Evolutionary conservation across 2,797 vertebrate species (phyloP), one percentile per base, ranked within the genome.

Genomic region (Merluccius polli): DNA sequence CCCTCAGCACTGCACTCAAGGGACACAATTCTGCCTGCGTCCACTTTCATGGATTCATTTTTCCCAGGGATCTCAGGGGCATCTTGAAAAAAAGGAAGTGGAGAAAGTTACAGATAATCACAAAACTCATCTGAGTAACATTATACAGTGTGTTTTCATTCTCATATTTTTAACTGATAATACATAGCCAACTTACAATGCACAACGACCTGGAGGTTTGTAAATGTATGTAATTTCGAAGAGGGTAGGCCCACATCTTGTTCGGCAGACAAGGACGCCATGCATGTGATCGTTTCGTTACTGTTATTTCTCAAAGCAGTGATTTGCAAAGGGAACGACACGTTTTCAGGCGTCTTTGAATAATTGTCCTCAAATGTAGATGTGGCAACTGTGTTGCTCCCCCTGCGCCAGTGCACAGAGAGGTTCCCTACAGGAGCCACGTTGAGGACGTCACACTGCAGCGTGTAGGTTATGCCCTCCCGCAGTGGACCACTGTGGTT

Each of bases 371-470:
- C 15, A 36, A 69, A 72, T 0, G 0, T 12, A 0, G 71, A 0
- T 1, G 0, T 48, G 0, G 2, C 0, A 10, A 90, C 0, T 4
- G 0, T n/a, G 68, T 76, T 0, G 1, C 38, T 2, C 4, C n/a
- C 85, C 68, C 30, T 18, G 79, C 86, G 90, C 92, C 91, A 94
- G 3, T 0, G 86, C 69, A 94, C 74, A 48, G 0, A 78, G 32
- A 93, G 84, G 1, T 79, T 77, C 4, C 33, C 7, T 21, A 75
- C 70, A 35, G 92, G 91, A 78, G 87, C 80, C 24, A 92, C 86
- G 9, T 81, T 41, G n/a, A 4, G 18, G 72, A 92, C 32, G 9
- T 83, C 1, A 79, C 91, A 93, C 2, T 0, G 24, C 35, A 94
- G 74, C 21, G 0, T 0, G 24, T 77, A 74, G 11, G 68, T 2